Percentiles rank a stretch among this genome's conserved stretches.
Evolutionary conservation across 2,797 vertebrate genomes (phyloP).

Genomic region (Pipistrellus pipistrellus): DNA sequence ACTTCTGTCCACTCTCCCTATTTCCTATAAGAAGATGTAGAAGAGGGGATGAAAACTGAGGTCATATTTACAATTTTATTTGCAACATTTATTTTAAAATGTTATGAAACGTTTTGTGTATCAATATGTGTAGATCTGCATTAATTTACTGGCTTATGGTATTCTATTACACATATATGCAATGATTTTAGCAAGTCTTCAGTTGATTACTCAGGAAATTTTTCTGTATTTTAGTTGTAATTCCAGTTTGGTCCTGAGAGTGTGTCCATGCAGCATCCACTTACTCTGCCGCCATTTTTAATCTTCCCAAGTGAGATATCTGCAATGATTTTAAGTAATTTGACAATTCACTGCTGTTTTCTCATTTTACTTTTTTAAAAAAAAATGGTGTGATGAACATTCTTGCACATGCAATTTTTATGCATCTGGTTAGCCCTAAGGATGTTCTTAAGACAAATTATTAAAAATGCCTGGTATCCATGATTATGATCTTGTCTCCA

Average conservation of each 20-base stretch:
- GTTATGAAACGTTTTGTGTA: background rate
- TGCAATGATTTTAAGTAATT: conserved; percentile 22
- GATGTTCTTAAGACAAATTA: conserved; percentile 10
- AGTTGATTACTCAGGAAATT: no score
- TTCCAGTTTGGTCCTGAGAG: no score
- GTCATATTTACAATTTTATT: background rate
- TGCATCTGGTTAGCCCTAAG: conserved; percentile 3
- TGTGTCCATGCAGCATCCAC: no score
- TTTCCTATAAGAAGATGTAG: background rate
- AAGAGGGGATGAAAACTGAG: background rate
- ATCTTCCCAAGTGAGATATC: background rate
- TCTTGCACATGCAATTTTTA: conserved; percentile 6
- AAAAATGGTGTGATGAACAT: background rate
- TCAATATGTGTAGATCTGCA: background rate
- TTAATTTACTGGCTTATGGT: background rate
- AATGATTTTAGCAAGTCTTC: background rate
- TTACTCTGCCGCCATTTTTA: no score
- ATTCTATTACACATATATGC: background rate
- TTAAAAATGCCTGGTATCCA: background rate
- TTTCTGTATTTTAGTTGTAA: no score
- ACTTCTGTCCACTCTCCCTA: background rate
- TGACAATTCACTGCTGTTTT: background rate
- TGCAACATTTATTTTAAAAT: conserved; percentile 51
- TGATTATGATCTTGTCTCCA: background rate
- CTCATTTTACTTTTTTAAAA: background rate